Evolutionary conservation across 2,888 invertebrate genomes (phyloP).

Genomic region (Dichetophora obliterata): DNA sequence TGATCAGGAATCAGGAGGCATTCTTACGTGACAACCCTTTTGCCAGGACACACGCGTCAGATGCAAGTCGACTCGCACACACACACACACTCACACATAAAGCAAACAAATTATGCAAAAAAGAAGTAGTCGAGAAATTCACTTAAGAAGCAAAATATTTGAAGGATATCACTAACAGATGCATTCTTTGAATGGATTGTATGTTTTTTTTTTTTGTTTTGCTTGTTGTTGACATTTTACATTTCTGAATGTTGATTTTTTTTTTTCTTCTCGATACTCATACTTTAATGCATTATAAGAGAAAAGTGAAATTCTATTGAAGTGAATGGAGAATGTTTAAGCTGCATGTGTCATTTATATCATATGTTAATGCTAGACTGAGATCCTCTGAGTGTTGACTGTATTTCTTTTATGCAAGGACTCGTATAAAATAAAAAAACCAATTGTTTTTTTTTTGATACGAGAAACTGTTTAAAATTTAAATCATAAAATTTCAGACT

Average conservation of each 20-base stretch:
- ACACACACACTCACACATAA: conserved; percentile 11
- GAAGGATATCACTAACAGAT: conserved; percentile 38
- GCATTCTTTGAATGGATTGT: neutral
- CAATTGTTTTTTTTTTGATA: neutral
- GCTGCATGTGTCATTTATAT: too few species aligned
- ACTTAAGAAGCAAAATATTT: conserved; percentile 25
- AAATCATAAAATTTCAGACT: neutral
- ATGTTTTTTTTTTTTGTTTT: conserved; percentile 42
- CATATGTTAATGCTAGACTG: too few species aligned
- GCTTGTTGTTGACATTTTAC: conserved; percentile 48
- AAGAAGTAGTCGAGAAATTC: conserved; percentile 42
- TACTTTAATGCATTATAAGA: neutral
- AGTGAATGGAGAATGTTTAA: too few species aligned
- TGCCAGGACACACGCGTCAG: neutral
- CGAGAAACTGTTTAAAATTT: neutral
- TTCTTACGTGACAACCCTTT: neutral
- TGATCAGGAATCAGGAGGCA: conserved; percentile 7
- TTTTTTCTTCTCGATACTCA: neutral
- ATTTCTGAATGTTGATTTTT: conserved; percentile 51
- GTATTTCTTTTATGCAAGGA: neutral
- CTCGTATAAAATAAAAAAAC: neutral
- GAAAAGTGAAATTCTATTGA: neutral
- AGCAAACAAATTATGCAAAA: conserved; percentile 42
- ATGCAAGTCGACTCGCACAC: conserved; percentile 7
- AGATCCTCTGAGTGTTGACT: too few species aligned